A percentile compares a stretch with the other conserved stretches of the same genome.
Evolutionary conservation across 2,888 invertebrate genomes (phyloP).

Genomic region (Nomada hirtipes): DNA sequence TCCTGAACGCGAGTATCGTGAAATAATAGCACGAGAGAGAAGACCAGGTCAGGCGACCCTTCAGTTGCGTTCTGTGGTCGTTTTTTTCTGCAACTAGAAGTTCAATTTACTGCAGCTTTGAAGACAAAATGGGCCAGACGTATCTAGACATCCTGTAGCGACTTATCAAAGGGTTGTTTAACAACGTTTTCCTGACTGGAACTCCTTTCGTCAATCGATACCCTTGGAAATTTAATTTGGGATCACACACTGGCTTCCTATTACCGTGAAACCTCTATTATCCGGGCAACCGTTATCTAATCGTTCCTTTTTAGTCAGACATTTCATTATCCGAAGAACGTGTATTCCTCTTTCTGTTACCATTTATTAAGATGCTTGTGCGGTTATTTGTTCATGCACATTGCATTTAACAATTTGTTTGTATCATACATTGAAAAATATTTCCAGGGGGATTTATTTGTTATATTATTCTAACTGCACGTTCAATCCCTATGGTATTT

Average conservation of each 20-base stretch:
- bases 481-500: too few species aligned
- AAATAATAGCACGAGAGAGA: conserved; percentile 1
- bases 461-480: too few species aligned
- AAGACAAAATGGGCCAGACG: conserved; percentile 31
- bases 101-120: conserved; percentile 48
- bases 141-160: conserved; percentile 42
- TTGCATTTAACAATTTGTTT: too few species aligned
- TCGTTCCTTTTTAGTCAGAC: too few species aligned
- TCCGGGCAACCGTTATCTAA: too few species aligned
- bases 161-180: conserved; percentile 38
- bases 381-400: too few species aligned
- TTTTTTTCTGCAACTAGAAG: conserved; percentile 24
- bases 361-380: too few species aligned
- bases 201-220: background rate
- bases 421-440: too few species aligned
- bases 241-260: background rate
- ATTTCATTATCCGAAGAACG: too few species aligned
- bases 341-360: too few species aligned
- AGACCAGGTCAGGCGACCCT: too few species aligned
- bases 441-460: too few species aligned
- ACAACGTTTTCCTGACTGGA: background rate
- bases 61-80: background rate
- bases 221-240: conserved; percentile 17
- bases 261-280: background rate
- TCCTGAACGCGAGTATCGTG: background rate